Base-by-base conservation (phyloP, 1,140 invertebrate species). In the Aphelinus certus region DNA sequence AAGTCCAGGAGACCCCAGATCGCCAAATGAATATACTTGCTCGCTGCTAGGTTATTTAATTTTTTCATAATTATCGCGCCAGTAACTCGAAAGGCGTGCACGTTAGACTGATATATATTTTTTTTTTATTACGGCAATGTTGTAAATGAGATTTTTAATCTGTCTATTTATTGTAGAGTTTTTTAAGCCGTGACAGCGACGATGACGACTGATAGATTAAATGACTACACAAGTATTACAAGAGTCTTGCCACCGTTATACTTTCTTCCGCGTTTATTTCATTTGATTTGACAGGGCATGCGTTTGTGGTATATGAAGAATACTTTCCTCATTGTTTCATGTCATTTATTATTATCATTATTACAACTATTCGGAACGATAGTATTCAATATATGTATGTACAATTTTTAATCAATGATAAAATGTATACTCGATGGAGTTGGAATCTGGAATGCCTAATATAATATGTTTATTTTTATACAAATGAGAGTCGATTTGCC, bases 1-100 rank as follows among this genome's bases (percentile, higher is more conserved):
- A 95, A 94, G 85, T 87, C 89, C 1, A 89, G 92, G 71, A 82
- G 83, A 76, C 81, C 84, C 65, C 84, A 86, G 55, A 72, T 79
- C 81, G 68, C 80, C 81, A 73, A 87, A 79, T 75, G 85, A 87
- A 74, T 78, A 84, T 43, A 87, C 26, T 26, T 26, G 26, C 26
- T 26, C 26, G 26, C 26, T 26, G 26, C 26, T 26, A 87, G 75
- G 77, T 53, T 26, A 26, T 26, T 26, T 26, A 26, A 26, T 26
- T 26, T 26, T 26, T 26, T 26, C 26, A 26, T 26, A 26, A 26
- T 26, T 26, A 26, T 26, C 26, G 26, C 26, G 26, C 26, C 26
- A 26, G 26, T 26, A 26, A 26, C 26, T 26, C 26, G 26, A 26
- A 26, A 26, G 26, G 26, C 26, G 26, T 26, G 26, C 26, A 26